Evolutionary conservation across 1,140 invertebrate genomes (phyloP).

Genomic region (Drosophila bifasciata): DNA sequence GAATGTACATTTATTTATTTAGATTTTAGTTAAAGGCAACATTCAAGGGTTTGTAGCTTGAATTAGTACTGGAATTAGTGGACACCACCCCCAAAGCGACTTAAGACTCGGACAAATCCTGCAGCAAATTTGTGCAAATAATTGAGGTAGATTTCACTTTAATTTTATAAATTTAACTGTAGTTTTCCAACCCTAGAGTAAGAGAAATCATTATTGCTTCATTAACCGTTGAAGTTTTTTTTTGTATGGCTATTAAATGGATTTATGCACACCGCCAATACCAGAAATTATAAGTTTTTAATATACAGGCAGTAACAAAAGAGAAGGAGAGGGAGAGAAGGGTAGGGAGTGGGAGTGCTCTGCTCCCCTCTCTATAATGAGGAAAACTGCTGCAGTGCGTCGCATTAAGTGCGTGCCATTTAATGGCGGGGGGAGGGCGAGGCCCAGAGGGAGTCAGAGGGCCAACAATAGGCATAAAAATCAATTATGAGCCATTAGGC

Average conservation of each 20-base stretch:
- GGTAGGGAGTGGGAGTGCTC: too few species aligned
- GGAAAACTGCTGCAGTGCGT: slow-evolving; percentile 60
- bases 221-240: slow-evolving; percentile 57
- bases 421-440: slow-evolving; percentile 48
- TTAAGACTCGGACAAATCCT: too few species aligned
- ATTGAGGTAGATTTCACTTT: not conserved
- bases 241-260: slow-evolving; percentile 59
- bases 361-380: slow-evolving; percentile 2
- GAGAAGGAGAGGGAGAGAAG: too few species aligned
- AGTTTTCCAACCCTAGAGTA: too few species aligned
- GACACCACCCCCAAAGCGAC: too few species aligned
- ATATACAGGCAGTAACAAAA: slow-evolving; percentile 26
- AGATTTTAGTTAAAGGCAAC: slow-evolving; percentile 65
- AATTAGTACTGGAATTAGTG: slow-evolving; percentile 1
- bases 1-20: slow-evolving; percentile 77
- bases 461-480: slow-evolving; percentile 77
- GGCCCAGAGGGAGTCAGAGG: slow-evolving; percentile 31
- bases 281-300: slow-evolving; percentile 77
- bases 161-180: not conserved
- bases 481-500: slow-evolving; percentile 79
- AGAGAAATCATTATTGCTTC: slow-evolving; percentile 46
- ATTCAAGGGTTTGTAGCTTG: slow-evolving; percentile 10
- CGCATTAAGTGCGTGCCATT: slow-evolving; percentile 73
- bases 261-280: slow-evolving; percentile 75
- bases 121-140: too few species aligned